Base-by-base conservation (phyloP, 2,888 invertebrate genomes). In the Saturnia japonica region DNA sequence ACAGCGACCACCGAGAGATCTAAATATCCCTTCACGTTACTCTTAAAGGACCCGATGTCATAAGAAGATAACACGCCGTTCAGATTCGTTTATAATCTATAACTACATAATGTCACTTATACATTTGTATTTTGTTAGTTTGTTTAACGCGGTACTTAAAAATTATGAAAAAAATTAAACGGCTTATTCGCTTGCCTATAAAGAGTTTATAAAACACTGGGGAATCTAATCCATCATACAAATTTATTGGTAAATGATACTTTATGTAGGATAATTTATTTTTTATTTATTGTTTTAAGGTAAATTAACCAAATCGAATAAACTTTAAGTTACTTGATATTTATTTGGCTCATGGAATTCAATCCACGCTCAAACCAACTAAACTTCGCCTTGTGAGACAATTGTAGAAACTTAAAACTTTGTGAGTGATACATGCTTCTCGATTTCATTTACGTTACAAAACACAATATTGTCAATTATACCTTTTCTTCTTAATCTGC, bases 401-500 rank as follows among this genome's bases (percentile, higher is more conserved):
- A 60, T 60, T 25, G 28, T 60, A 60, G 57, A 60, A 57, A 57
- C 25, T 57, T 25, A 57, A 57, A 22, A 57, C 57, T 57, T 34
- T 11, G 12, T 2, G 57, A 4, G 11, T 25, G 12, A 60, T 28
- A 60, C 14, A 60, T 28, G 14, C 57, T 11, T 60, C 57, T 60
- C 25, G 25, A 12, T 60, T 28, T 28, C 28, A 11, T 60, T 22
- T 11, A 22, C 54, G 22, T 54, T 54, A 9, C 47, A 14, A 25
- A 47, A 47, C 11, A 67, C n/a, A 43, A 43, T 28, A 43, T 42
- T 67, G 22, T 42, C n/a, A 16, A 19, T 22, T 25, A 42, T 16
- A 43, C 22, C 42, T 45, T 67, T 67, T 67, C 42, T 67, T 11
- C 42, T 67, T 43, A 67, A 42, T 60, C 25, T 60, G 57, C 12